Evolutionary conservation across 2,113 vertebrate species (phyloP).

Genomic region (Mionectes macconnelli): DNA sequence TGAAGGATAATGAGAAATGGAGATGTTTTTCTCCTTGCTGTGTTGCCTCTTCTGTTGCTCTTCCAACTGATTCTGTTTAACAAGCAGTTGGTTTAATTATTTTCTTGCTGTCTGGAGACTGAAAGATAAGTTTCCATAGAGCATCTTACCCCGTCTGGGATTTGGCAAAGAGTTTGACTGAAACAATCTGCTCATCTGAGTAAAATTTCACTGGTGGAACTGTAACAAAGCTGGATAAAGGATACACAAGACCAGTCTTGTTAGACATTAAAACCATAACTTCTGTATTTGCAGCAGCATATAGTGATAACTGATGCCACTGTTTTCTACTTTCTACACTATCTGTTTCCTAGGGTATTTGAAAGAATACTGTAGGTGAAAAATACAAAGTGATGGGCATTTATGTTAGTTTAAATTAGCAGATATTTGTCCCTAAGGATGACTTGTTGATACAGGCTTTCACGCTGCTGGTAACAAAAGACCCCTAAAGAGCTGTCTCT

Average conservation of each 20-base stretch:
- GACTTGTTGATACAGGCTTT: background rate
- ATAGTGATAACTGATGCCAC: background rate
- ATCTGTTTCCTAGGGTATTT: background rate
- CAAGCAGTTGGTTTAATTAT: background rate
- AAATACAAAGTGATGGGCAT: background rate
- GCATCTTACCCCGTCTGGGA: background rate
- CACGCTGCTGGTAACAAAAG: background rate
- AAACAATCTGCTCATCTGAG: slow-evolving; percentile 22
- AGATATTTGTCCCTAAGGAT: background rate
- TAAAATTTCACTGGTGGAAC: background rate
- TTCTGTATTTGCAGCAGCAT: background rate
- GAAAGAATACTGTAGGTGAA: background rate
- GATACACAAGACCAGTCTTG: background rate
- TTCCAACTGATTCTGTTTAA: background rate
- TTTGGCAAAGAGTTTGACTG: slow-evolving; percentile 6
- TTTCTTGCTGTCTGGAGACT: slow-evolving; percentile 10
- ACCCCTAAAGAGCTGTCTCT: background rate
- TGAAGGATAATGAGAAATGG: background rate
- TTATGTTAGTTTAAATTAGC: background rate
- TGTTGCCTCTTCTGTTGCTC: background rate
- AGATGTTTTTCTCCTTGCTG: background rate
- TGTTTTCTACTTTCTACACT: background rate
- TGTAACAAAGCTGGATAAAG: background rate
- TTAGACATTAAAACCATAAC: background rate
- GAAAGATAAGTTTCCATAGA: background rate